Conservation (phyloP, 2,888 invertebrate genomes). For the Leptinotarsa tumamoca region DNA sequence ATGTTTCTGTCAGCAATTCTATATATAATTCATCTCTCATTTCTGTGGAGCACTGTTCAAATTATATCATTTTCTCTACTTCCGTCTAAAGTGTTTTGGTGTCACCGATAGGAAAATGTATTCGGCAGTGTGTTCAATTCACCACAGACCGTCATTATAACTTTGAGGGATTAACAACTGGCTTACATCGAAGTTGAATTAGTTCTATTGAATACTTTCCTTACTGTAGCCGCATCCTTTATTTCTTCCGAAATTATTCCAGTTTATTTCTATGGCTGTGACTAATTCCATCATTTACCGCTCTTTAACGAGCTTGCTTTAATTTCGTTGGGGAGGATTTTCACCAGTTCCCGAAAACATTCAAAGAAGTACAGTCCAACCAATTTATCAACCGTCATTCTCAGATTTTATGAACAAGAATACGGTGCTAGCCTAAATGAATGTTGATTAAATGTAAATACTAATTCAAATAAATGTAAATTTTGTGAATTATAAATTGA, state of each 20-base stretch:
- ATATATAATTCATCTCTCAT: too few species aligned
- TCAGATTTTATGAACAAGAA: too few species aligned
- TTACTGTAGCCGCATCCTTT: constrained; percentile 47
- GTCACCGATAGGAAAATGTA: neutral
- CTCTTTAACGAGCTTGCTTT: constrained; percentile 39
- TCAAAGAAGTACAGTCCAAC: neutral
- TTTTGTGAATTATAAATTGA: too few species aligned
- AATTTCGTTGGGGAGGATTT: constrained; percentile 32
- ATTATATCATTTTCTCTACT: neutral
- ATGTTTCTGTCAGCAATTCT: too few species aligned
- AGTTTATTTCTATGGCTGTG: constrained; percentile 46
- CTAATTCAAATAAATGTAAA: too few species aligned
- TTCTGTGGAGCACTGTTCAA: neutral
- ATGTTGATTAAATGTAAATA: neutral
- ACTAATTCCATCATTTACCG: constrained; percentile 41
- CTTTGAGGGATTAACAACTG: constrained; percentile 60
- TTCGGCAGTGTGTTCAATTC: constrained; percentile 9
- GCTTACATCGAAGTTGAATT: constrained; percentile 58
- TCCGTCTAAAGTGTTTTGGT: neutral
- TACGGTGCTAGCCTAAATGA: neutral
- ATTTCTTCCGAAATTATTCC: constrained; percentile 52
- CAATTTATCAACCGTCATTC: too few species aligned
- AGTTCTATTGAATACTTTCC: constrained; percentile 55
- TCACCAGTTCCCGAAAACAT: constrained; percentile 27
- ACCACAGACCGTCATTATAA: constrained; percentile 53